phyloP scores from a whole-genome alignment of 2,888 invertebrate genomes.

The Ectobius pallidus region DNA sequence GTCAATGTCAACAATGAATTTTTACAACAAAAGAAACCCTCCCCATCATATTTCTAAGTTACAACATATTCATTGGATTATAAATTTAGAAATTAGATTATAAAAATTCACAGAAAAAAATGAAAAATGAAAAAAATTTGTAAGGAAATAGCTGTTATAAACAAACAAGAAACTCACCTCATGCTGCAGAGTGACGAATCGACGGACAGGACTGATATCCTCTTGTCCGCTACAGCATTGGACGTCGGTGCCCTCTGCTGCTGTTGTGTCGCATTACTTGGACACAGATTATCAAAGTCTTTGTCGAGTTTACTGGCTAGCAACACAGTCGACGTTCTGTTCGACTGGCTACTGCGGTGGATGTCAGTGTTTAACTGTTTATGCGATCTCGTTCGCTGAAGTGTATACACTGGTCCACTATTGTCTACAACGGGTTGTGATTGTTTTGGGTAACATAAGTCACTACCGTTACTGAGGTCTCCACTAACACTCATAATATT shows the following conservation, averaged over 20 bases:
- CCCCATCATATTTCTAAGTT: no score
- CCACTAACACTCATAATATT: conserved; percentile 53
- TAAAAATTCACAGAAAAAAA: no score
- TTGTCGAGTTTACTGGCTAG: conserved; percentile 59
- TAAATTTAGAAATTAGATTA: no score
- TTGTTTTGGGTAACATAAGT: conserved; percentile 60
- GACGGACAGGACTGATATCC: conserved; percentile 54
- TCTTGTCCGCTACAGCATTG: conserved; percentile 57
- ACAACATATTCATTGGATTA: no score
- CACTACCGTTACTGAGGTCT: conserved; percentile 52
- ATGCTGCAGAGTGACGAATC: conserved; percentile 49
- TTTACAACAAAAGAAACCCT: no score
- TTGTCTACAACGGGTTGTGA: conserved; percentile 52
- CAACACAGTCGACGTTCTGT: conserved; percentile 55
- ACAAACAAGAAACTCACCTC: conserved; percentile 50
- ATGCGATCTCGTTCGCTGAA: conserved; percentile 72
- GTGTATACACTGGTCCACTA: conserved; percentile 62
- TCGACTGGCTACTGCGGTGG: conserved; percentile 58
- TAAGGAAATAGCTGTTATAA: no score
- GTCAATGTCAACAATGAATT: no score
- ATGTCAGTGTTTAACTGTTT: conserved; percentile 86
- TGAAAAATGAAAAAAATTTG: no score
- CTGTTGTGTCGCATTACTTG: conserved; percentile 42
- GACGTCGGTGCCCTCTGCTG: conserved; percentile 46
- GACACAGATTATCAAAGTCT: conserved; percentile 54